Percentiles rank a stretch among this genome's conserved stretches.
phyloP scores from a whole-genome alignment of 2,888 invertebrate species.

The Zygothrica quintamaculata region DNA sequence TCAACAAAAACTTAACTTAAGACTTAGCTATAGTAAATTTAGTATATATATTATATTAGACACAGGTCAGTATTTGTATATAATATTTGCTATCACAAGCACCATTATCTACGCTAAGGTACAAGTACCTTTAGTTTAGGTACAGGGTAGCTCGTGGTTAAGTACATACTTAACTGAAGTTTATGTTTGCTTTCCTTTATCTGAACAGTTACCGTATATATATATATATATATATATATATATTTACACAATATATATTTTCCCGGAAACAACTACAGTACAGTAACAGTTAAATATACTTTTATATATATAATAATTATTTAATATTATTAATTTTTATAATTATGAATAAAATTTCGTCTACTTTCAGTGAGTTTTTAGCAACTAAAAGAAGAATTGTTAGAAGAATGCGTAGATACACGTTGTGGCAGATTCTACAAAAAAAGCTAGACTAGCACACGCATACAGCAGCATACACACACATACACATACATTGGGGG shows the following conservation, averaged over 20 bases:
- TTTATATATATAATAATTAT: slow-evolving; percentile 12
- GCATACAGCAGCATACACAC: slow-evolving; percentile 1
- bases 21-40: no score
- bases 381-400: slow-evolving; percentile 12
- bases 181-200: no score
- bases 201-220: neutral
- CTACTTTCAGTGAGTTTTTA: slow-evolving; percentile 8
- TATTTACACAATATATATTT: neutral
- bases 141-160: no score
- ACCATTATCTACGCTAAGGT: no score
- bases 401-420: slow-evolving; percentile 48
- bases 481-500: slow-evolving; percentile 32
- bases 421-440: slow-evolving; percentile 33
- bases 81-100: no score
- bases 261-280: no score
- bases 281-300: neutral
- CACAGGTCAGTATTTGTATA: no score
- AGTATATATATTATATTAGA: no score
- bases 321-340: slow-evolving; percentile 15
- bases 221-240: neutral
- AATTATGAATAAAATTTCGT: neutral
- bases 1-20: no score
- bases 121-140: no score
- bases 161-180: no score
- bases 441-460: slow-evolving; percentile 15